Evolutionary conservation across 1,140 invertebrate species (phyloP).

Genomic region (Sinonovacula constricta): DNA sequence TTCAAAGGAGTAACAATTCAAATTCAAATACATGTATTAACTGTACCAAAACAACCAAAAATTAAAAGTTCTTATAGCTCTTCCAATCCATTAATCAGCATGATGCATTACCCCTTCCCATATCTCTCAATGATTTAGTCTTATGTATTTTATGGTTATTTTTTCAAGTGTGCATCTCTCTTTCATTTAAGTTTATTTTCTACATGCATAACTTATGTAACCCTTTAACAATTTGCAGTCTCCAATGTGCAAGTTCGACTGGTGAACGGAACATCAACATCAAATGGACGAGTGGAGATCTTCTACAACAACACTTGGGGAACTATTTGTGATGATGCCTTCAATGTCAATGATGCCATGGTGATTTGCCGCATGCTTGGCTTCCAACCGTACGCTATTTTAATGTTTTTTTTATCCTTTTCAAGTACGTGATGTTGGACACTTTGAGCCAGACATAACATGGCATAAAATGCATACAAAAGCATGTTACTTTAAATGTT

Average conservation of each 20-base stretch:
- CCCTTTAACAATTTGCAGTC: constrained; percentile 11
- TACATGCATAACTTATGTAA: background rate
- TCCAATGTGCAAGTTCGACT: constrained; percentile 28
- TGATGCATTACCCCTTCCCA: too few relatives aligned
- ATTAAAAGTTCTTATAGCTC: too few relatives aligned
- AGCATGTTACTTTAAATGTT: too few relatives aligned
- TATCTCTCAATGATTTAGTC: too few relatives aligned
- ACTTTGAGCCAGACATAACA: too few relatives aligned
- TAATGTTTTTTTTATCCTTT: too few relatives aligned
- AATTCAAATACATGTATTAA: too few relatives aligned
- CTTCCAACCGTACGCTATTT: constrained; percentile 52
- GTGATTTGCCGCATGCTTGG: constrained; percentile 91
- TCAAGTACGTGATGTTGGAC: too few relatives aligned
- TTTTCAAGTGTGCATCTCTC: background rate
- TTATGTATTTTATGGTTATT: background rate
- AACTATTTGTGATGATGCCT: constrained; percentile 94
- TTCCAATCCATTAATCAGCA: too few relatives aligned
- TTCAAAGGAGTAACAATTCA: too few relatives aligned
- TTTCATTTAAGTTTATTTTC: background rate
- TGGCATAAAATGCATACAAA: too few relatives aligned
- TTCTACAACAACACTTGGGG: constrained; percentile 92
- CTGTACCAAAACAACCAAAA: too few relatives aligned
- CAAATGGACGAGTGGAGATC: constrained; percentile 84
- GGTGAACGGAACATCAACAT: constrained; percentile 36
- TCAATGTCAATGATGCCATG: constrained; percentile 88